Evolutionary conservation across 30 jellyfish, hydroid and myxozoan species (phyloP).

Genomic region (Aurelia coerulea): DNA sequence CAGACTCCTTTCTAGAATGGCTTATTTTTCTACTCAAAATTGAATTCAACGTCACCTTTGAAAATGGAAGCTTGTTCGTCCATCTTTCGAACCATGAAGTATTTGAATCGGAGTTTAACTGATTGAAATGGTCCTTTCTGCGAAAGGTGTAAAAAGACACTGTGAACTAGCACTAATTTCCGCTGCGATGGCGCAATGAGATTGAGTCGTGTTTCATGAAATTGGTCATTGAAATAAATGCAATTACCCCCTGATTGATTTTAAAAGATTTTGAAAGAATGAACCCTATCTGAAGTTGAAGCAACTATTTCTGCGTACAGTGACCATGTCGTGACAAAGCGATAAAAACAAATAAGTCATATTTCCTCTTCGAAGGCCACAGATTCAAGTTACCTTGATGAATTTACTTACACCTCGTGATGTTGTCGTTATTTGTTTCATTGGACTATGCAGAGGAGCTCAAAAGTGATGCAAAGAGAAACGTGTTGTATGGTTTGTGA

Average conservation of each 20-base stretch:
- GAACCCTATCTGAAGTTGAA: constrained; percentile 10
- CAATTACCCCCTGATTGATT: constrained; percentile 6
- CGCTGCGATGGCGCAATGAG: too few species aligned
- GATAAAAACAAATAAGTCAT: constrained; percentile 1
- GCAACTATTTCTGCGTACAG: constrained; percentile 4
- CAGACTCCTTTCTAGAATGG: too few species aligned
- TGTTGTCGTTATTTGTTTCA: constrained; percentile 7
- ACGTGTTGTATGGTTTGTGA: constrained; percentile 71
- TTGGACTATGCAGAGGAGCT: constrained; percentile 57
- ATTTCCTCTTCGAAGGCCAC: neutral
- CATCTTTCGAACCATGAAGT: too few species aligned
- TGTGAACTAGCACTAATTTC: too few species aligned
- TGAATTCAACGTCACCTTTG: too few species aligned
- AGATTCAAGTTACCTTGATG: neutral
- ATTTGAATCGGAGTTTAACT: too few species aligned
- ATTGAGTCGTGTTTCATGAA: too few species aligned
- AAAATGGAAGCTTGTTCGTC: too few species aligned
- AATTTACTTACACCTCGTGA: constrained; percentile 28
- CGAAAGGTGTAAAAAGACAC: too few species aligned
- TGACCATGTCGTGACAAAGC: neutral
- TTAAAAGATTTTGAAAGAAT: neutral
- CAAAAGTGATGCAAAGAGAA: constrained; percentile 63
- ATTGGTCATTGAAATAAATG: neutral
- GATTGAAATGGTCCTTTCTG: too few species aligned
- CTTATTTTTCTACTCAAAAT: too few species aligned